phyloP scores from a whole-genome alignment of 2,797 vertebrate genomes.

The Enteromius unitaeniatus region DNA sequence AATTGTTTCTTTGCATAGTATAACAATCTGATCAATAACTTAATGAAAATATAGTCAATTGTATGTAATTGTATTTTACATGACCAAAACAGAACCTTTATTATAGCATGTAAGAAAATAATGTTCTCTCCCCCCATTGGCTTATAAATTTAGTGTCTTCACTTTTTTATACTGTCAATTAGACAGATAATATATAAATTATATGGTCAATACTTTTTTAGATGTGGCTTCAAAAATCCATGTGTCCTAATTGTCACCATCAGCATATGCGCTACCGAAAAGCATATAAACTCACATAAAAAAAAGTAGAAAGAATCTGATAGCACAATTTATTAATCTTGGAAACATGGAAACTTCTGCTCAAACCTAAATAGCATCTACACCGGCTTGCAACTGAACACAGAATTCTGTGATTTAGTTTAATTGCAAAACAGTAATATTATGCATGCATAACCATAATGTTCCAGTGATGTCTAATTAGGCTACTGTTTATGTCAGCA shows the following conservation, averaged over 20 bases:
- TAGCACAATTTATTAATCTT: conserved; percentile 55
- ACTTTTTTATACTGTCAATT: neutral
- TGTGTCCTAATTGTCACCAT: neutral
- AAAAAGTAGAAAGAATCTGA: conserved; percentile 19
- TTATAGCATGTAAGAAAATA: no score
- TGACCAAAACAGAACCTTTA: no score
- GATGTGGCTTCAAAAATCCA: neutral
- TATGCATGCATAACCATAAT: conserved; percentile 48
- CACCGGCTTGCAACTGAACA: conserved; percentile 47
- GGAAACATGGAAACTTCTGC: conserved; percentile 47
- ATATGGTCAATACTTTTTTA: neutral
- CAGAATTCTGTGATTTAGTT: conserved; percentile 49
- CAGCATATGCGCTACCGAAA: conserved; percentile 1
- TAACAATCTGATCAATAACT: no score
- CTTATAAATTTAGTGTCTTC: neutral
- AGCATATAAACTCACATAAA: conserved; percentile 21
- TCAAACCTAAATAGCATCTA: conserved; percentile 57
- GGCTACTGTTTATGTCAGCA: conserved; percentile 47
- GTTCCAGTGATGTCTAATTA: conserved; percentile 42
- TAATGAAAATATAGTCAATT: no score
- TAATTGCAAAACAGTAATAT: conserved; percentile 52
- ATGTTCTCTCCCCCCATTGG: no score
- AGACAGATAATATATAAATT: neutral
- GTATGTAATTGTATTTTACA: neutral
- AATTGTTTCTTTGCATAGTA: neutral